phyloP scores from a whole-genome alignment of 2,888 invertebrate genomes.

The Charanyca ferruginea region DNA sequence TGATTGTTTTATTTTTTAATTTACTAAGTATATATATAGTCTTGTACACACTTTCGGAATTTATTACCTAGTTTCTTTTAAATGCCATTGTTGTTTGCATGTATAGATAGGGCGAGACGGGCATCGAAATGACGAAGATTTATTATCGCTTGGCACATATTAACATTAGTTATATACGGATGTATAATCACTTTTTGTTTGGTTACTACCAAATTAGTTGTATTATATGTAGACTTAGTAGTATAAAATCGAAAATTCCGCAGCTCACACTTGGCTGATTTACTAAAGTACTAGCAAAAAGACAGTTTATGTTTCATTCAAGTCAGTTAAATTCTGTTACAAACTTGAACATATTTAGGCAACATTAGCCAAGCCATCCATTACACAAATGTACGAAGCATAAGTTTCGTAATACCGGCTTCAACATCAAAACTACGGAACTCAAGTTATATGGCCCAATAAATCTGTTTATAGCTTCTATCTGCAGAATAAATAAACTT shows the following conservation, averaged over 20 bases:
- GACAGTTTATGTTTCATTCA: conserved; percentile 2
- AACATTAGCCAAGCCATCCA: conserved; percentile 20
- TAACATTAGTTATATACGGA: no score
- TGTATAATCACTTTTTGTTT: no score
- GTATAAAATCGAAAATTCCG: no score
- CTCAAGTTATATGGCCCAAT: conserved; percentile 36
- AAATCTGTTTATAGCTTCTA: conserved; percentile 41
- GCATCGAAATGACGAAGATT: no score
- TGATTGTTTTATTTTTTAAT: no score
- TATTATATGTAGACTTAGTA: no score
- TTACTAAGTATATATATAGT: neutral
- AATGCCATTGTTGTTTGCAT: neutral
- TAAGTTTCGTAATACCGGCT: conserved; percentile 17
- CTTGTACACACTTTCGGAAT: neutral
- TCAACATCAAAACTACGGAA: conserved; percentile 43
- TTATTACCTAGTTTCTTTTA: conserved; percentile 1
- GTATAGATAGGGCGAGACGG: neutral
- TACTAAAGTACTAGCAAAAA: neutral
- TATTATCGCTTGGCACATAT: no score
- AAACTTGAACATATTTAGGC: neutral
- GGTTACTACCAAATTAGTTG: no score
- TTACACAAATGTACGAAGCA: conserved; percentile 21
- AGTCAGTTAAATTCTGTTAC: neutral
- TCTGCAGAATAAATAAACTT: conserved; percentile 35
- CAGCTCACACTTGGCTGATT: no score